Evolutionary conservation across 2,888 invertebrate species (phyloP).

Genomic region (Serripes groenlandicus): DNA sequence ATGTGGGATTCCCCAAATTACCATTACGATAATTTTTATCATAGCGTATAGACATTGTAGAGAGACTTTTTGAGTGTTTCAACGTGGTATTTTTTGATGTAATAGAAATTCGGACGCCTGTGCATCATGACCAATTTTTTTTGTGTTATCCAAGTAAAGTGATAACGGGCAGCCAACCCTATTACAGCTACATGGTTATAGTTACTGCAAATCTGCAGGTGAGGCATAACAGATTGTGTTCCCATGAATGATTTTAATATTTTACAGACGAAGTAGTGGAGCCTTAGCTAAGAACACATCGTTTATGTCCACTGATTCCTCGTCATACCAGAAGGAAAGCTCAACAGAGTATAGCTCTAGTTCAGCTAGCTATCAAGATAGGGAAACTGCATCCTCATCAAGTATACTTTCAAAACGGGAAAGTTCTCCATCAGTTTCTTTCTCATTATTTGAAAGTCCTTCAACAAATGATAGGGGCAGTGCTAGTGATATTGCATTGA

Average conservation of each 20-base stretch:
- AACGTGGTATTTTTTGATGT: too few relatives aligned
- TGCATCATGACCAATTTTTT: too few relatives aligned
- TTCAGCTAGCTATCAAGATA: conserved; percentile 20
- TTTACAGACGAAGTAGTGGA: conserved; percentile 45
- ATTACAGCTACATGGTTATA: too few relatives aligned
- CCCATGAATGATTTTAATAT: neutral
- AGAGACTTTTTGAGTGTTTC: too few relatives aligned
- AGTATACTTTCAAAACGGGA: conserved; percentile 31
- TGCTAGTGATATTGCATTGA: conserved; percentile 21
- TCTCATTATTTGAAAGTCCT: neutral
- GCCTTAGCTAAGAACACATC: neutral
- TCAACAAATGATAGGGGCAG: conserved; percentile 8
- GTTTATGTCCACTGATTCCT: neutral
- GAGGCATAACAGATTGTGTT: too few relatives aligned
- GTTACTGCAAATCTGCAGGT: too few relatives aligned
- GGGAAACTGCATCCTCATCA: neutral
- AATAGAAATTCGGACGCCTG: too few relatives aligned
- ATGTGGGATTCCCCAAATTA: too few relatives aligned
- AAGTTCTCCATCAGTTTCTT: conserved; percentile 36
- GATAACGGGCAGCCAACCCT: too few relatives aligned
- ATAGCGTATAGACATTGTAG: too few relatives aligned
- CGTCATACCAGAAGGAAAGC: conserved; percentile 17
- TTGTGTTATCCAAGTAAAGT: too few relatives aligned
- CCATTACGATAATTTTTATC: too few relatives aligned
- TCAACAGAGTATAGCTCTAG: conserved; percentile 30